Base-by-base conservation (phyloP, 2,888 invertebrate genomes). In the Lapara coniferarum region DNA sequence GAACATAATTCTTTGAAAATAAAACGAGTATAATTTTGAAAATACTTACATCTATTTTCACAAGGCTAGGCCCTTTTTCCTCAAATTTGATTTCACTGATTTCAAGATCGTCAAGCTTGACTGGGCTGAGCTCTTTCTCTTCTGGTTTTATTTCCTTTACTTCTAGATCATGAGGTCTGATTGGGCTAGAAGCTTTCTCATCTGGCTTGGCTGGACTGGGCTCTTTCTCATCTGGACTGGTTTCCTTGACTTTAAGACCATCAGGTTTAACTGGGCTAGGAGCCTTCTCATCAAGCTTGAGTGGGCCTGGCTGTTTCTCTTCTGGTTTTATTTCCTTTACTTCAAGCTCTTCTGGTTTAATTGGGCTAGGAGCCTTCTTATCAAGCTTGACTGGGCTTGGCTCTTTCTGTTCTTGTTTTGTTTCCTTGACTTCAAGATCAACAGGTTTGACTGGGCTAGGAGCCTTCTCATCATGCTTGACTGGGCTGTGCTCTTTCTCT, bases 401-500 rank as follows among this genome's bases (percentile, higher is more conserved):
- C n/a, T 67, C 67, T 44, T 75, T 74, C 1, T 73, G 71, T 1
- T 37, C 68, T 66, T 37, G 66, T 46, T 66, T 70, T 1, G n/a
- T 52, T 14, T 52, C 44, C 4, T 52, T 57, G 13, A 66, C 25
- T 1, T 16, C 25, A 14, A n/a, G 44, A 0, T 67, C 71, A 14
- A 67, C 68, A 0, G 58, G 25, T n/a, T 74, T 1, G 2, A 57
- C 52, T 10, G 66, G 68, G 19, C 70, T 68, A 1, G 68, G 66
- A 12, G 49, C 67, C n/a, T 72, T 75, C 1, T 71, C 66, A 10
- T 69, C 69, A 10, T 49, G 69, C 12, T 53, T 71, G 7, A 56
- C 53, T 8, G 69, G 71, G 30, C 72, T 73, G 0, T 71, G 66
- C 37, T 49, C 70, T 46, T 77, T 75, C 0, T 70, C 63, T 0